A percentile compares a stretch with the other conserved stretches of the same genome.
phyloP scores from a whole-genome alignment of 2,797 vertebrate species.

The Pseudochaenichthys georgianus region DNA sequence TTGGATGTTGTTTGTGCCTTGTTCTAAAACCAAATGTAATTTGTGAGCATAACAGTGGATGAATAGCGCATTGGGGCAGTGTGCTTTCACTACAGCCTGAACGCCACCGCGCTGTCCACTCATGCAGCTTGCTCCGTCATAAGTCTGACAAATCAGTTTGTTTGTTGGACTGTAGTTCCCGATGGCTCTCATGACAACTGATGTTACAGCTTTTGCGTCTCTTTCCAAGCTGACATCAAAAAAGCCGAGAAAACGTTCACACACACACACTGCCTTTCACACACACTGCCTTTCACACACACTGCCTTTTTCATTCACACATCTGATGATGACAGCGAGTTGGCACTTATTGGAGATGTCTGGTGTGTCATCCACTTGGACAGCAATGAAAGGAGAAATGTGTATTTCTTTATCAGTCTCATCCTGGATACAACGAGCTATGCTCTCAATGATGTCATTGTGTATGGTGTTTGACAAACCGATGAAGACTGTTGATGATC shows the following conservation, averaged over 20 bases:
- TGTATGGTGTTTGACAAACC: background rate
- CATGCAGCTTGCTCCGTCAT: too few relatives aligned
- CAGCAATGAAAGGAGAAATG: background rate
- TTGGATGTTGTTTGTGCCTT: too few relatives aligned
- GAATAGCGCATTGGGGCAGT: too few relatives aligned
- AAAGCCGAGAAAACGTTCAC: background rate
- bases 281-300: background rate
- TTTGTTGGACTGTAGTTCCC: too few relatives aligned
- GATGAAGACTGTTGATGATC: background rate
- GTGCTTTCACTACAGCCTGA: too few relatives aligned
- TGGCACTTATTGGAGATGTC: background rate
- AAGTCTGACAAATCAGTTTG: too few relatives aligned
- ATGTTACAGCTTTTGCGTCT: too few relatives aligned
- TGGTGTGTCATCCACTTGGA: background rate
- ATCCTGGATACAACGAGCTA: background rate
- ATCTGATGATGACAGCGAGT: conserved; percentile 2
- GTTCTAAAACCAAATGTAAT: too few relatives aligned
- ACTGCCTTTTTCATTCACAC: background rate
- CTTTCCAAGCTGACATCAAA: background rate
- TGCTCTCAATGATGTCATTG: background rate
- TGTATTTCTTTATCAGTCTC: background rate
- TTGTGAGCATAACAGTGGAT: too few relatives aligned
- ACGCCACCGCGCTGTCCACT: too few relatives aligned
- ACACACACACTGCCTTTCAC: background rate
- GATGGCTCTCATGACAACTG: too few relatives aligned